phyloP scores from a whole-genome alignment of 2,113 vertebrate genomes.

The Mellivora capensis region DNA sequence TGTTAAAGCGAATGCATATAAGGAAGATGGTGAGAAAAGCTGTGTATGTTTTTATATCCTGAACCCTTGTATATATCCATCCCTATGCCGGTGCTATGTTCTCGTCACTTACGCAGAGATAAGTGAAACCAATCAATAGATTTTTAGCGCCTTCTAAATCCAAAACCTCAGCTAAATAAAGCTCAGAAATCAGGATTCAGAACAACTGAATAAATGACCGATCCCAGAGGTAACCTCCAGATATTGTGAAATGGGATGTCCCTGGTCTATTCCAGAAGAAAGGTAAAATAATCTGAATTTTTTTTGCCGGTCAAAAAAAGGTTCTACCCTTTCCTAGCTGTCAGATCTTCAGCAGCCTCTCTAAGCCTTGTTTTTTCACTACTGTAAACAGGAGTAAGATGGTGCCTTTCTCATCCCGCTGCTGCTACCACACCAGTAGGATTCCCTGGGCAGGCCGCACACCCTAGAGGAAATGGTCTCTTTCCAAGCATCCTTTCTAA shows the following conservation, averaged over 20 bases:
- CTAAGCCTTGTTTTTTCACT: neutral
- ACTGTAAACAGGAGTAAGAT: no score
- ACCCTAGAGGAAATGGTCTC: no score
- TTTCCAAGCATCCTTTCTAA: neutral
- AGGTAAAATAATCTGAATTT: neutral
- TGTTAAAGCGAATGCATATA: neutral
- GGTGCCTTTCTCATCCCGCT: accelerated
- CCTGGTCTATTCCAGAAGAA: neutral
- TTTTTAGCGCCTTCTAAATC: neutral
- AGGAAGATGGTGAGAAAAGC: neutral
- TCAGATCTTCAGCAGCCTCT: neutral
- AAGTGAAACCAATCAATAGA: neutral
- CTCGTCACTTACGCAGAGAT: neutral
- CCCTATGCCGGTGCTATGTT: accelerated
- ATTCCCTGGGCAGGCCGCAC: neutral
- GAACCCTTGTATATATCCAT: accelerated
- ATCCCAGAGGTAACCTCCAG: neutral
- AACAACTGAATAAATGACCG: neutral
- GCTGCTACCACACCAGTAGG: neutral
- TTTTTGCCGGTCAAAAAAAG: neutral
- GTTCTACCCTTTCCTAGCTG: neutral
- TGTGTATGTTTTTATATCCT: accelerated
- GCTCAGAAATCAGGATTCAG: neutral
- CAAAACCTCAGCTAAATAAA: neutral
- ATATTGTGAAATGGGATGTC: neutral